Conservation (phyloP, 2,888 invertebrate genomes). For the Amiota mariae region DNA sequence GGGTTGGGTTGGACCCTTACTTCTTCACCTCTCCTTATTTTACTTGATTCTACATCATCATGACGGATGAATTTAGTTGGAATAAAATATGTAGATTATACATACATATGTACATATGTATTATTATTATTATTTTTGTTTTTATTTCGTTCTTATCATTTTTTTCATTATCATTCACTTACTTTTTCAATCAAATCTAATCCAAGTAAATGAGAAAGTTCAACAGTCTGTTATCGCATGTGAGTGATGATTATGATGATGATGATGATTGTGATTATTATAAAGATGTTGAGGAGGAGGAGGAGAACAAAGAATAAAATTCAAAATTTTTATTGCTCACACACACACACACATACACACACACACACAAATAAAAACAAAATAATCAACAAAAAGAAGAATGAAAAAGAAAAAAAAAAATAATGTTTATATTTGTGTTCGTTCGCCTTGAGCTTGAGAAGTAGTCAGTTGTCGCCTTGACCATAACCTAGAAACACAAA, state of each 20-base stretch:
- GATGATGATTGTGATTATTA: not conserved
- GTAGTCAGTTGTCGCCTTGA: slow-evolving; percentile 4
- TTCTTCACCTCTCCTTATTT: no score
- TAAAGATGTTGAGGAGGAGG: not conserved
- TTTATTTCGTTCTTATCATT: not conserved
- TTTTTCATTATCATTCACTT: not conserved
- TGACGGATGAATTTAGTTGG: no score
- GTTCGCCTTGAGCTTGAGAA: no score
- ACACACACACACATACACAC: not conserved
- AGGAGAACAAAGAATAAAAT: not conserved
- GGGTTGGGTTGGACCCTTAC: no score
- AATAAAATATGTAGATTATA: not conserved
- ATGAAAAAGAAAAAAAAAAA: no score
- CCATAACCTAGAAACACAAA: slow-evolving; percentile 19
- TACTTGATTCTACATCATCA: no score
- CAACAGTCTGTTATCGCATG: slow-evolving; percentile 18
- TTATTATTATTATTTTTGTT: not conserved
- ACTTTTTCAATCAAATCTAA: not conserved
- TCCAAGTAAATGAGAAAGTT: slow-evolving; percentile 5
- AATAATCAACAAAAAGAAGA: not conserved
- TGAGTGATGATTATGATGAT: not conserved
- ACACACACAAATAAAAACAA: not conserved
- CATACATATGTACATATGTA: not conserved
- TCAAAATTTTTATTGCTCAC: not conserved
- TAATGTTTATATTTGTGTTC: no score